Evolutionary conservation across 2,797 vertebrate genomes (phyloP).

Genomic region (Epinephelus coioides): DNA sequence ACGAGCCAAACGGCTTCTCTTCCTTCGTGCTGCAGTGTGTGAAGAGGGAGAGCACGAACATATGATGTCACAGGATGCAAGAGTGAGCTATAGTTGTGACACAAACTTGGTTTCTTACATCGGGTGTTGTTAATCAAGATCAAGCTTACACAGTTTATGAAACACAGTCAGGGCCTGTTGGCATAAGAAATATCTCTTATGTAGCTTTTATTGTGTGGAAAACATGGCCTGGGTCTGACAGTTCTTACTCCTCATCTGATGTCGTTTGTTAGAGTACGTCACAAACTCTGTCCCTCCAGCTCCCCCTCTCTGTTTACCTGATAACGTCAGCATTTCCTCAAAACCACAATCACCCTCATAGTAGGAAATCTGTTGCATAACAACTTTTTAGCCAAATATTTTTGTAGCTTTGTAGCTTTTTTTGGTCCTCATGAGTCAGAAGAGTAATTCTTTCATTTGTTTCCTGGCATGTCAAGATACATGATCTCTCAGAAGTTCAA

Average conservation of each 20-base stretch:
- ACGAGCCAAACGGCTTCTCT: conserved; percentile 19
- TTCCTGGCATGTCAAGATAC: conserved; percentile 1
- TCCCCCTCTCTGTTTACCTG: conserved; percentile 24
- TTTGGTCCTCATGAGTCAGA: conserved; percentile 7
- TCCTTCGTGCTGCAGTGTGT: neutral
- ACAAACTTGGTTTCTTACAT: neutral
- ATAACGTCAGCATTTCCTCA: conserved; percentile 61
- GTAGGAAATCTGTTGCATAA: conserved; percentile 39
- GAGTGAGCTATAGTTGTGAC: neutral
- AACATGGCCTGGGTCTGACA: conserved; percentile 24
- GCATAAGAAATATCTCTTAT: conserved; percentile 2
- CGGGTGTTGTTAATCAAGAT: neutral
- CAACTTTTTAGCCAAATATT: neutral
- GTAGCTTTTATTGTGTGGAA: conserved; percentile 17
- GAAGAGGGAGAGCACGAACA: neutral
- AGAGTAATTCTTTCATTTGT: neutral
- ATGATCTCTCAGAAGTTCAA: neutral
- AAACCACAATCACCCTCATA: conserved; percentile 3
- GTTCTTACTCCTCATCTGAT: conserved; percentile 11
- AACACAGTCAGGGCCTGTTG: conserved; percentile 6
- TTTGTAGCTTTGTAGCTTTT: neutral
- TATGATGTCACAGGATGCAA: conserved; percentile 21
- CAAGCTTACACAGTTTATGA: neutral
- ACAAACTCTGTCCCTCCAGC: neutral
- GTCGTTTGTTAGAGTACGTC: conserved; percentile 6